Conservation (phyloP, 2,113 vertebrate species). For the Leptobrachium leishanense region DNA sequence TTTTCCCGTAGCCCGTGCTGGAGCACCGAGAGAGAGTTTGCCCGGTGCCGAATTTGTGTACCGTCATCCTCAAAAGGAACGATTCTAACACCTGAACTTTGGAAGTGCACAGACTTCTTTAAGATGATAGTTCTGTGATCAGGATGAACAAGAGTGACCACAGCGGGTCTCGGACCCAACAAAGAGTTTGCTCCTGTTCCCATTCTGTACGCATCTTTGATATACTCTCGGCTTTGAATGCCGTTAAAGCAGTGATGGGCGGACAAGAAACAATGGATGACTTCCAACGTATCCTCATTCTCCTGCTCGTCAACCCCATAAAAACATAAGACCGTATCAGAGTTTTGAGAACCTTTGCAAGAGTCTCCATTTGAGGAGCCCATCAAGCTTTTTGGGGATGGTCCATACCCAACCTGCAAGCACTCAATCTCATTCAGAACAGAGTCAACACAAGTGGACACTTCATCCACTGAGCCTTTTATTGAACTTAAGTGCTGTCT, state of each 20-base stretch:
- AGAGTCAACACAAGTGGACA: conserved; percentile 90
- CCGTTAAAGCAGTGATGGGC: conserved; percentile 72
- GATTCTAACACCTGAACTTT: conserved; percentile 67
- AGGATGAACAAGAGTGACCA: conserved; percentile 67
- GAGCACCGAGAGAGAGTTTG: conserved; percentile 48
- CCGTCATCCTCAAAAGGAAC: conserved; percentile 61
- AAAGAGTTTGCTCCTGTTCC: conserved; percentile 43
- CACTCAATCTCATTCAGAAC: conserved; percentile 91
- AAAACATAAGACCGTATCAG: conserved; percentile 69
- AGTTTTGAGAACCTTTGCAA: conserved; percentile 47
- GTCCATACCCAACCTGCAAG: conserved; percentile 71
- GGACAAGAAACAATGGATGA: conserved; percentile 69
- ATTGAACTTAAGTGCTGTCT: conserved; percentile 87
- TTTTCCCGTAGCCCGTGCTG: conserved; percentile 56
- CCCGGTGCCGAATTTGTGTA: conserved; percentile 36
- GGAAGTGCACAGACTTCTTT: conserved; percentile 69
- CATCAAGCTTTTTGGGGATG: conserved; percentile 47
- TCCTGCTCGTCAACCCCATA: conserved; percentile 74
- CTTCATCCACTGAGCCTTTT: conserved; percentile 92
- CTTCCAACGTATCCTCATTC: conserved; percentile 69
- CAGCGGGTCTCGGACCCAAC: conserved; percentile 64
- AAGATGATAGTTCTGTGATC: conserved; percentile 75
- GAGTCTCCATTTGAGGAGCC: conserved; percentile 45
- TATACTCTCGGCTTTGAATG: conserved; percentile 67
- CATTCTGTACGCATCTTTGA: conserved; percentile 72